A percentile compares a stretch with the other conserved stretches of the same genome.
Conservation (phyloP, 2,113 vertebrate genomes). For the Apteryx mantelli region DNA sequence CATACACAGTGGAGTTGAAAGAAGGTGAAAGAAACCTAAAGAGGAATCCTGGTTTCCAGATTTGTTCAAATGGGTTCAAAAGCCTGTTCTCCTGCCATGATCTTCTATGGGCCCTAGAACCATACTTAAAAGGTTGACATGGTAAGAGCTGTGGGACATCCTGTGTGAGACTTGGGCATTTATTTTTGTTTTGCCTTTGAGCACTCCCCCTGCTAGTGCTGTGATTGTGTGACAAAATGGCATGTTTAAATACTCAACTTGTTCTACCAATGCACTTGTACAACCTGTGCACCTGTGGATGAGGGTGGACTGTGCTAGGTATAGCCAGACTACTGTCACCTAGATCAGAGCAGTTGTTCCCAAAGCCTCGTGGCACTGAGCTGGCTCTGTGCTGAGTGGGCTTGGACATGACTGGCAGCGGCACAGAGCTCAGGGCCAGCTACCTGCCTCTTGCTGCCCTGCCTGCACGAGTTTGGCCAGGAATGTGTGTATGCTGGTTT, state of each 20-base stretch:
- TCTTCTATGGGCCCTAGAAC: not conserved
- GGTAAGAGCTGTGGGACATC: not conserved
- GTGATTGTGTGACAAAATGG: not conserved
- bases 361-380: not conserved
- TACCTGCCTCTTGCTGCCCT: not conserved
- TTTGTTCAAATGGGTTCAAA: not conserved
- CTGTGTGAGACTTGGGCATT: not conserved
- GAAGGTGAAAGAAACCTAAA: not conserved
- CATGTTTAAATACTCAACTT: not conserved
- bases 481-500: not conserved
- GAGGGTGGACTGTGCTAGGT: not conserved
- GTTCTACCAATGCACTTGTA: not conserved
- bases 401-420: too few relatives aligned
- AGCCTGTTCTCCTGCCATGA: not conserved
- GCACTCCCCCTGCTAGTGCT: not conserved
- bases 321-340: fast-evolving
- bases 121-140: not conserved
- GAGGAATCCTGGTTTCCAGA: not conserved
- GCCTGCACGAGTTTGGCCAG: not conserved
- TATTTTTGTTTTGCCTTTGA: too few relatives aligned
- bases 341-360: not conserved
- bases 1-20: fast-evolving
- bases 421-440: fast-evolving
- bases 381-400: not conserved
- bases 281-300: not conserved